Evolutionary conservation across 2,888 invertebrate species (phyloP), one percentile per base, ranked within the genome.

Genomic region (Tuta absoluta): DNA sequence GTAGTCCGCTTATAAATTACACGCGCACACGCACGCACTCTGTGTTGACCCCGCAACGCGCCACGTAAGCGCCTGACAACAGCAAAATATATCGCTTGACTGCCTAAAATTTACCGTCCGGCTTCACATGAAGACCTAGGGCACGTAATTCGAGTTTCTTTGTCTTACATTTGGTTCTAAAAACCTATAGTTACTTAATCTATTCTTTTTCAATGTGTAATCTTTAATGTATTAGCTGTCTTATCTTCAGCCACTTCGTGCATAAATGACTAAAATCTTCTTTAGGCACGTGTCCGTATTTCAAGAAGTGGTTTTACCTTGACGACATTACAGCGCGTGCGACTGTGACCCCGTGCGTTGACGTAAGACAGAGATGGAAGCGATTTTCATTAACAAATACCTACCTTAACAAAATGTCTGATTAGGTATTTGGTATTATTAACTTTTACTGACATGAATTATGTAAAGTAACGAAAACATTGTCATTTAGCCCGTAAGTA

Each of bases 281-380:
- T 14, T 33, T 14, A 1, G n/a, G 14, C n/a, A 19, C 21, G 21
- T 8, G 19, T 51, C 11, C 11, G 11, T n/a, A 49, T 1, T 12
- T 12, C 19, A 14, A 53, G 23, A 53, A 14, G 23, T 23, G 14
- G 23, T 5, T 53, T 53, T 53, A 53, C 51, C 51, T 53, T 53
- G 23, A 23, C 12, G 5, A 33, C 66, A 66, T 63, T 45, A 45
- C 37, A 45, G 57, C 62, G 64, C 69, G 67, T 69, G 66, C 67
- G 68, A 38, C 63, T 66, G 65, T 56, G 69, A 67, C 67, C 66
- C 53, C 63, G 28, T 8, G 10, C 37, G 64, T 51, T 64, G 63
- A 49, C 19, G 64, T 56, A 62, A 66, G 37, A n/a, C 38, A 41
- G 33, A 24, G 56, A 49, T 62, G 59, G 38, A 59, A 59, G 58